Base-by-base conservation (phyloP, 2,113 vertebrate species). In the Ageneiosus marmoratus region DNA sequence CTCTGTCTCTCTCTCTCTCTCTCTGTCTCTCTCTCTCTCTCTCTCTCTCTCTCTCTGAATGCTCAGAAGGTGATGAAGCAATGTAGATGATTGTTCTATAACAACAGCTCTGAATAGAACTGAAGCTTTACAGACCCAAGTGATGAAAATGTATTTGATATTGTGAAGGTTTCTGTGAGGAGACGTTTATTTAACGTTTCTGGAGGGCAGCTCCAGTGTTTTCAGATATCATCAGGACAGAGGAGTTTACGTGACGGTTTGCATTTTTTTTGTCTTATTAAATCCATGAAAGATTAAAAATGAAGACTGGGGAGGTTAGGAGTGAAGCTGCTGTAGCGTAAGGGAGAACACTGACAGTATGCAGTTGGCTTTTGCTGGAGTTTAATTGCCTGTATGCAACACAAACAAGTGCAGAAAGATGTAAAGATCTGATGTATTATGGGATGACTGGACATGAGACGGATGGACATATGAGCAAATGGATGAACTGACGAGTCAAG, bases 401-500 rank as follows among this genome's bases (percentile, higher is more conserved):
- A 80, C 37, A 10, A 9, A 53, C 9, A 1, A 53, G 13, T 70
- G 65, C 34, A 72, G 51, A 80, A 69, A 63, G 63, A 70, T 67
- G 50, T 41, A 41, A 41, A 41, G 2, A 32, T n/a, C 37, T 27
- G 46, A 50, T 29, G 29, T 73, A 6, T 73, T 73, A 63, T 5
- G 22, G 63, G 44, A 76, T 18, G 29, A 55, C 53, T 34, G 69
- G 41, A 50, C 3, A n/a, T n/a, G n/a, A 11, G 32, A 67, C 56
- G 22, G 22, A 29, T 72, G n/a, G 69, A 55, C 41, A 41, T 41
- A 37, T 10, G 29, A 27, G 27, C 29, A 44, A 46, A 60, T 20
- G 27, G 56, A 58, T 73, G 72, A 73, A 62, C 32, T 44, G 74
- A 82, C 74, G 15, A 69, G 46, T 60, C 41, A 67, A 50, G 75